phyloP scores from a whole-genome alignment of 37 sponge, comb jelly and placozoan species.

The Halichondria panicea region DNA sequence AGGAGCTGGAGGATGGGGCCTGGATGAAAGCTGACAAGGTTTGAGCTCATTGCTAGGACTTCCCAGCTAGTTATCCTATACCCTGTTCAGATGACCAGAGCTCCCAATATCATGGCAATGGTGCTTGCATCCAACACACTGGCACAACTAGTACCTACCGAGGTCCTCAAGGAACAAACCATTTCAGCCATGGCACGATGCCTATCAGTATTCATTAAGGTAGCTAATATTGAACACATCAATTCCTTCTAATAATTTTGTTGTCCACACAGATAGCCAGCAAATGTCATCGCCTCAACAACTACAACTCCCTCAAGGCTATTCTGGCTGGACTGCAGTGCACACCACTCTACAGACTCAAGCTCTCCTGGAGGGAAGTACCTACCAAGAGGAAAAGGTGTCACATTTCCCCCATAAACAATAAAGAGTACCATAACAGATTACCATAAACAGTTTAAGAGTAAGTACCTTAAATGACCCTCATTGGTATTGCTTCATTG shows the following conservation, averaged over 20 bases:
- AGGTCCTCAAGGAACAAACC: conserved; percentile 61
- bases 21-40: conserved; percentile 72
- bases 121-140: conserved; percentile 68
- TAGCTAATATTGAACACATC: neutral
- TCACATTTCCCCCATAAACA: too few species aligned
- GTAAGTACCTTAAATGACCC: too few species aligned
- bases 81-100: too few species aligned
- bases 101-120: conserved; percentile 74
- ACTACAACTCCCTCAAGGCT: conserved; percentile 76
- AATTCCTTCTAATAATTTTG: neutral
- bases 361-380: conserved; percentile 62
- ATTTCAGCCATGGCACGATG: conserved; percentile 47
- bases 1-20: conserved; percentile 54
- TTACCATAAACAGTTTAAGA: too few species aligned
- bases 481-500: too few species aligned
- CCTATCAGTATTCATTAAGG: conserved; percentile 65
- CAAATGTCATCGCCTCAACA: conserved; percentile 36
- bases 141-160: conserved; percentile 59
- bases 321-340: conserved; percentile 66
- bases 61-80: too few species aligned
- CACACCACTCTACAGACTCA: conserved; percentile 52
- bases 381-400: conserved; percentile 54
- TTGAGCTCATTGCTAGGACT: too few species aligned
- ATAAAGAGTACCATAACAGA: too few species aligned
- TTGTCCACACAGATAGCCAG: conserved; percentile 42